phyloP scores from a whole-genome alignment of 2,888 invertebrate species.

The Leptarthrus brevirostris region DNA sequence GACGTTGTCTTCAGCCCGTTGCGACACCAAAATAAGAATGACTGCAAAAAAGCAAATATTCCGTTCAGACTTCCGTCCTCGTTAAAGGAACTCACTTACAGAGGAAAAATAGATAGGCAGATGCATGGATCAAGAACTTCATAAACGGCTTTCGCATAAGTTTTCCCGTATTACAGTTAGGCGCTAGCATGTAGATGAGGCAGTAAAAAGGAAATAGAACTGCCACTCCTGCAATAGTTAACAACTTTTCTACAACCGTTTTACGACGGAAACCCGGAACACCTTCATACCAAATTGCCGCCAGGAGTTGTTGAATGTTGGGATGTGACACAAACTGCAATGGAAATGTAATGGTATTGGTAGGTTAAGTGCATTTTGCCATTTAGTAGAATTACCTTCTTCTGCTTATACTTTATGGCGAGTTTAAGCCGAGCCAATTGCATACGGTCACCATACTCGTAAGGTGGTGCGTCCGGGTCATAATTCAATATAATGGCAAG shows the following conservation, averaged over 20 bases:
- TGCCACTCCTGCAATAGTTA: slow-evolving; percentile 81
- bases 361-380: background rate
- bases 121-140: slow-evolving; percentile 95
- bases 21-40: slow-evolving; percentile 90
- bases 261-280: slow-evolving; percentile 92
- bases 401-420: slow-evolving; percentile 94
- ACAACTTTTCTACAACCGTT: slow-evolving; percentile 77
- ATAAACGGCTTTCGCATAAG: slow-evolving; percentile 94
- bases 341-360: too few relatives aligned
- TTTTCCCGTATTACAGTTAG: slow-evolving; percentile 81
- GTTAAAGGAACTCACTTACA: slow-evolving; percentile 73
- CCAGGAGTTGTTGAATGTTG: slow-evolving; percentile 91
- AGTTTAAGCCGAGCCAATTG: slow-evolving; percentile 86
- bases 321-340: slow-evolving; percentile 92
- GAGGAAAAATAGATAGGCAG: slow-evolving; percentile 93
- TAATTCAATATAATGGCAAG: slow-evolving; percentile 94
- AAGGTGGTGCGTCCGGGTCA: slow-evolving; percentile 79
- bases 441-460: slow-evolving; percentile 85
- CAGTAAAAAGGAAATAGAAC: slow-evolving; percentile 90
- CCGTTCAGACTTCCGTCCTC: background rate
- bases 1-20: slow-evolving; percentile 84
- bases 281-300: slow-evolving; percentile 95
- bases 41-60: slow-evolving; percentile 70
- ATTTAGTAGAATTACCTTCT: slow-evolving; percentile 74
- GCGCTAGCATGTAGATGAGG: slow-evolving; percentile 84